Conservation (phyloP, 2,888 invertebrate species). For the Hemithea aestivaria region DNA sequence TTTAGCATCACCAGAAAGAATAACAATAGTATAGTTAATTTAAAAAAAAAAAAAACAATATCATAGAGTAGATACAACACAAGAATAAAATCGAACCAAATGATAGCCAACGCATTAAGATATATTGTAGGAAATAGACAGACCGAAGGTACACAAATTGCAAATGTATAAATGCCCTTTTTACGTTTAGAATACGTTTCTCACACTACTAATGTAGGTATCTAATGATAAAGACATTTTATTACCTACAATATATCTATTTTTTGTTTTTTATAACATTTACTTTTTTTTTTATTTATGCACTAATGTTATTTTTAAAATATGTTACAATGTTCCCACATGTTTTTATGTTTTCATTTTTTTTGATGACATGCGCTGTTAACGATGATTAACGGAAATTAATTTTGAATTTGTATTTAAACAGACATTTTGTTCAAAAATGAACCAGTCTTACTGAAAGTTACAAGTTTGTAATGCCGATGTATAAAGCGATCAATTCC, state of each 20-base stretch:
- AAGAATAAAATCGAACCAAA: conserved; percentile 27
- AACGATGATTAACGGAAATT: conserved; percentile 23
- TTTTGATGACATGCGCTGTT: conserved; percentile 33
- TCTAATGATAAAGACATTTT: conserved; percentile 70
- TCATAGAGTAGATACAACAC: conserved; percentile 25
- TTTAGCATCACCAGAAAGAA: conserved; percentile 53
- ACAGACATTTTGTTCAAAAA: conserved; percentile 10
- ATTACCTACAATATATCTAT: conserved; percentile 70
- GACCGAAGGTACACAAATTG: conserved; percentile 48
- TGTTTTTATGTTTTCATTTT: conserved; percentile 59
- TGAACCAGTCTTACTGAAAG: conserved; percentile 51
- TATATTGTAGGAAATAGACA: conserved; percentile 58
- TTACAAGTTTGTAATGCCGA: conserved; percentile 16
- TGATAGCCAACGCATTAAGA: conserved; percentile 38
- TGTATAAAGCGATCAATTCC: conserved; percentile 19
- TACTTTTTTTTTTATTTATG: conserved; percentile 65
- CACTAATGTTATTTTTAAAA: conserved; percentile 74
- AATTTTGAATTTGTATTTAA: conserved; percentile 16
- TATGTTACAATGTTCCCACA: conserved; percentile 79
- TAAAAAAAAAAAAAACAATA: conserved; percentile 27
- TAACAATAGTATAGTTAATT: conserved; percentile 37
- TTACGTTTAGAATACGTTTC: conserved; percentile 56
- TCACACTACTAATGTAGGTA: conserved; percentile 64
- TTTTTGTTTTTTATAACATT: conserved; percentile 49
- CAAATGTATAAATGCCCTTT: conserved; percentile 73